A percentile compares a stretch with the other conserved stretches of the same genome.
Evolutionary conservation across 1,140 invertebrate species (phyloP).

Genomic region (Zaprionus gabonicus): DNA sequence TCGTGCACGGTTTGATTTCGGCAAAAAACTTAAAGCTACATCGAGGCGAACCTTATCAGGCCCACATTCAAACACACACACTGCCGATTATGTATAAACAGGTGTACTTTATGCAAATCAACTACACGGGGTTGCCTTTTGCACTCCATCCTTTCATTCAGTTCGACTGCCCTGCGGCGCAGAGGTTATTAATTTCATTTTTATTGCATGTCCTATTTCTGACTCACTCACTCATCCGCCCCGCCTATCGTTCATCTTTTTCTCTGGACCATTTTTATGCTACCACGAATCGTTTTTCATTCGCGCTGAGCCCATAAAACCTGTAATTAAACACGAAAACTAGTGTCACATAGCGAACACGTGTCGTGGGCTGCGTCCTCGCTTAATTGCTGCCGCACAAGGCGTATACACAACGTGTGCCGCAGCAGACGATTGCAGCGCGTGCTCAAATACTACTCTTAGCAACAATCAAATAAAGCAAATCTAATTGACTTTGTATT

Average conservation of each 20-base stretch:
- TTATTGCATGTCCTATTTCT: constrained; percentile 63
- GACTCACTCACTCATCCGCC: constrained; percentile 5
- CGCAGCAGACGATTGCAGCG: constrained; percentile 19
- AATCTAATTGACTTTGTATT: constrained; percentile 12
- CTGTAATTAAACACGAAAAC: constrained; percentile 78
- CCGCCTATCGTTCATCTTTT: constrained; percentile 58
- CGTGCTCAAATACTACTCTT: constrained; percentile 25
- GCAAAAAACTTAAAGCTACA: constrained; percentile 49
- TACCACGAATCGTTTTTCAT: constrained; percentile 55
- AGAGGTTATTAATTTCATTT: constrained; percentile 76
- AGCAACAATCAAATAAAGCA: constrained; percentile 9
- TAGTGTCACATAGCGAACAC: constrained; percentile 78
- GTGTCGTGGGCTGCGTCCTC: constrained; percentile 57
- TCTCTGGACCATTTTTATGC: constrained; percentile 34
- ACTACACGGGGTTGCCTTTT: constrained; percentile 6
- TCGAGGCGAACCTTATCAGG: constrained; percentile 2
- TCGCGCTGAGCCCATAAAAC: constrained; percentile 62
- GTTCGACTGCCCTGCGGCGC: constrained; percentile 17
- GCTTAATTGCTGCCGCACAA: constrained; percentile 55
- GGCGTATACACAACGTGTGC: constrained; percentile 59
- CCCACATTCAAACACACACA: neutral
- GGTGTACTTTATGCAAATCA: constrained; percentile 10
- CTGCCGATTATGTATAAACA: neutral
- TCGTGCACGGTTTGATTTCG: constrained; percentile 11
- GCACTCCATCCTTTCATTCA: constrained; percentile 7